Evolutionary conservation across 2,797 vertebrate genomes (phyloP), one percentile per base, ranked within the genome.

Genomic region (Eutrigla gurnardus): DNA sequence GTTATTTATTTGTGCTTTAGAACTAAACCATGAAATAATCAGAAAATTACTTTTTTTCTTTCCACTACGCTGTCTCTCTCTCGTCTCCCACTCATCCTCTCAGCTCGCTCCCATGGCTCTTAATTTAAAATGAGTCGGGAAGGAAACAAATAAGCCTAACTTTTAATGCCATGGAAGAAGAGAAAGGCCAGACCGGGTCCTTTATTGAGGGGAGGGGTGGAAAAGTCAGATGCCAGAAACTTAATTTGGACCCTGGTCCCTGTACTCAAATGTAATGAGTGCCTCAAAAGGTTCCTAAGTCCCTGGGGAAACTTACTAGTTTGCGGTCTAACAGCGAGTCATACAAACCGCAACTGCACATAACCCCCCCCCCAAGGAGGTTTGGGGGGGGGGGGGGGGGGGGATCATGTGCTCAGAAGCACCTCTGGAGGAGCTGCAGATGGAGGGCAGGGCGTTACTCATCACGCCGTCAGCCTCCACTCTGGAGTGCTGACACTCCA

Each of bases 391-490:
- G 53, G 46, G 43, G n/a, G n/a, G n/a, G n/a, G n/a, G n/a, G n/a
- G n/a, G n/a, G n/a, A n/a, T 25, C 50, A 17, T 32, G 57, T 36
- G 67, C 47, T 18, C 12, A 15, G 55, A 47, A 68, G 53, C 57
- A 63, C 39, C 59, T 60, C 53, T 71, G 47, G 62, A 68, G 59
- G 17, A 47, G 39, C 3, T 69, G 36, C 57, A 67, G 77, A 74
- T 39, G 65, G 47, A 67, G 39, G 10, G 42, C 5, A 18, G n/a
- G 18, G 62, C 11, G n/a, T 49, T 40, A 57, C 73, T 77, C 73
- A 69, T 59, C 54, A 4, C 15, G 3, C 37, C 40, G 17, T 33
- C 33, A 7, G 42, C 45, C 50, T 66, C 57, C 55, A 25, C 59
- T 42, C 62, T 1, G 12, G 2, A 58, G 62, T 61, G 14, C 70